Conservation (phyloP, 2,888 invertebrate species). For the Dolichomitus sp. region DNA sequence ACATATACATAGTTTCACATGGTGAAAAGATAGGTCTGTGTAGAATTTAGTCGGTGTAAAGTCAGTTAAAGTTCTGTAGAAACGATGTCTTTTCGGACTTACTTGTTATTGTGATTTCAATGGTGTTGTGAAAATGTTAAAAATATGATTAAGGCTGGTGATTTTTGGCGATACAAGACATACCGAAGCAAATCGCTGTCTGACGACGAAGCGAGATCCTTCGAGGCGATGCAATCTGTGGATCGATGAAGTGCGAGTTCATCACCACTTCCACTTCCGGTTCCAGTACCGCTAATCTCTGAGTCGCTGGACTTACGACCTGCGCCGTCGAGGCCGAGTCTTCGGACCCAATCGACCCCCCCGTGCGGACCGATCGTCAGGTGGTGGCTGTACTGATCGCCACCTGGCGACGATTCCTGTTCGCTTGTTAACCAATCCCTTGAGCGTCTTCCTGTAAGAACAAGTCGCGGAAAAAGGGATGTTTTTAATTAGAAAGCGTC, state of each 20-base stretch:
- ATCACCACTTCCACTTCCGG: conserved; percentile 86
- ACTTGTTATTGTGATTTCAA: background rate
- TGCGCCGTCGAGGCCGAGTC: conserved; percentile 86
- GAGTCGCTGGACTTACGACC: conserved; percentile 86
- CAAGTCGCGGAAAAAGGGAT: background rate
- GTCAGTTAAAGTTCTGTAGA: too few relatives aligned
- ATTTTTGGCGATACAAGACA: background rate
- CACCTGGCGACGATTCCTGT: conserved; percentile 79
- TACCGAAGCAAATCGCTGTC: conserved; percentile 88
- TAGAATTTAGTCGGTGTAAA: too few relatives aligned
- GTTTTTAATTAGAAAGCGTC: too few relatives aligned
- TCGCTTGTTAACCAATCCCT: conserved; percentile 82
- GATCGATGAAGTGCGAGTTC: conserved; percentile 91
- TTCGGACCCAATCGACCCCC: conserved; percentile 90
- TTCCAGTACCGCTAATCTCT: conserved; percentile 81
- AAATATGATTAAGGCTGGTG: background rate
- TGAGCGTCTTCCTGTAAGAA: conserved; percentile 78
- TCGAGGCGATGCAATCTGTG: conserved; percentile 93
- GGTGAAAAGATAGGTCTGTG: too few relatives aligned
- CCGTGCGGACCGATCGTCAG: conserved; percentile 89
- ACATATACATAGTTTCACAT: too few relatives aligned
- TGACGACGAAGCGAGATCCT: conserved; percentile 88
- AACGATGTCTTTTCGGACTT: too few relatives aligned
- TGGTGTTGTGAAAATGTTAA: background rate
- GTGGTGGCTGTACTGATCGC: conserved; percentile 86